Conservation (phyloP, 2,113 vertebrate genomes). For the Peromyscus polionotus region DNA sequence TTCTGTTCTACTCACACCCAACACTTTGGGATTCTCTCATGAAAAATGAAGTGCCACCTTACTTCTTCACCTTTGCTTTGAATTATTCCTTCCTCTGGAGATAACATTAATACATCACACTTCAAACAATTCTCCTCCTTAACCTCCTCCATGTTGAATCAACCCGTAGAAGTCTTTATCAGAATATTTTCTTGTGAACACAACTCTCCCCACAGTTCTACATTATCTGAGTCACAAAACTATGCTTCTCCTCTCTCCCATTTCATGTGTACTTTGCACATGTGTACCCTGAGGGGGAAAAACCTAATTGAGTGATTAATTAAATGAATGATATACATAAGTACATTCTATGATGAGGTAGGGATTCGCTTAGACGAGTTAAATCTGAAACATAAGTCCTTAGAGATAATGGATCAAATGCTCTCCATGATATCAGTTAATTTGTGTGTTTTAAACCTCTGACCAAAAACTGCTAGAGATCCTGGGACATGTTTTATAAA, state of each 20-base stretch:
- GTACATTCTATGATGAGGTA: not conserved
- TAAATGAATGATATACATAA: not conserved
- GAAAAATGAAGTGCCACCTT: not conserved
- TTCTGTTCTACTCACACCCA: not conserved
- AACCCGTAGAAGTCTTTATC: not conserved
- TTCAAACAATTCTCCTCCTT: not conserved
- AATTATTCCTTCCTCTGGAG: not conserved
- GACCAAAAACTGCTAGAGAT: constrained; percentile 48
- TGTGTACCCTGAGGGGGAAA: not conserved
- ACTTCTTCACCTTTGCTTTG: not conserved
- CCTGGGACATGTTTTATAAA: constrained; percentile 43
- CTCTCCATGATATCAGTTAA: not conserved
- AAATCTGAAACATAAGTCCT: constrained; percentile 25
- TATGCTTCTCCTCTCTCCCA: not conserved
- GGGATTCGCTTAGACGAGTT: not conserved
- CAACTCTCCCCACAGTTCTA: not conserved
- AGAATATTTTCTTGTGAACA: constrained; percentile 3
- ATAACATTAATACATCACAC: not conserved
- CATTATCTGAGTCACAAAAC: not conserved
- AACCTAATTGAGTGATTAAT: not conserved
- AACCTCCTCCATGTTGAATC: not conserved
- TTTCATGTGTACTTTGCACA: not conserved
- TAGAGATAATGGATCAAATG: not conserved
- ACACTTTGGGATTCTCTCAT: not conserved
- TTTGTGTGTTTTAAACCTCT: constrained; percentile 45